Evolutionary conservation across 2,797 vertebrate genomes (phyloP).

Genomic region (Oophaga sylvatica): DNA sequence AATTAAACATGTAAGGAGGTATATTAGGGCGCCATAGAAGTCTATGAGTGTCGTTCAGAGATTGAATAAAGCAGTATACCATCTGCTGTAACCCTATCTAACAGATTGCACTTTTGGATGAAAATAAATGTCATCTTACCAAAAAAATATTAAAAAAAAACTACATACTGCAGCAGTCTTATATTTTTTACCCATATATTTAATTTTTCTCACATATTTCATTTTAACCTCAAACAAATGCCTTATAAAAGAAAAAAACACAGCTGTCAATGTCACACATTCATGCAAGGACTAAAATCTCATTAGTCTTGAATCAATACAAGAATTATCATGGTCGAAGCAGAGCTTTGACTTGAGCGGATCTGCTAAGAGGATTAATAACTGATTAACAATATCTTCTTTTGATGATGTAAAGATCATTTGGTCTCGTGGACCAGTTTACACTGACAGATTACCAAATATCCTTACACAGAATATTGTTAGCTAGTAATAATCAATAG

Average conservation of each 20-base stretch:
- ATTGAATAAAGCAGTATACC: no score
- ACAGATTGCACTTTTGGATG: no score
- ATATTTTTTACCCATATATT: no score
- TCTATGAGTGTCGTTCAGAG: no score
- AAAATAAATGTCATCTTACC: no score
- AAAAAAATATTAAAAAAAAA: no score
- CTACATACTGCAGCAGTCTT: no score
- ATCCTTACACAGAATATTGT: background rate
- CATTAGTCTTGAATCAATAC: background rate
- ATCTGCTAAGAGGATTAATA: slow-evolving; percentile 8
- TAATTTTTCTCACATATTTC: no score
- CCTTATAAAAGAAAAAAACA: background rate
- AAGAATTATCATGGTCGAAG: background rate
- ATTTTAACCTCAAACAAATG: background rate
- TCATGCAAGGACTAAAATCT: slow-evolving; percentile 13
- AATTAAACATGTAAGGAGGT: no score
- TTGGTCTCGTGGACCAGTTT: background rate
- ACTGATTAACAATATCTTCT: slow-evolving; percentile 19
- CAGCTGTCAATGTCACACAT: slow-evolving; percentile 9
- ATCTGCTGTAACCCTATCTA: no score
- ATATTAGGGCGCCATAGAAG: no score
- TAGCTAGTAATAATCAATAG: background rate
- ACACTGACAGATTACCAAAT: background rate
- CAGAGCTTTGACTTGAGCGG: background rate
- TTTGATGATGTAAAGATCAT: background rate